Percentiles rank a stretch among this genome's conserved stretches.
phyloP scores from a whole-genome alignment of 2,888 invertebrate genomes.

The Rhodophaea formosa region DNA sequence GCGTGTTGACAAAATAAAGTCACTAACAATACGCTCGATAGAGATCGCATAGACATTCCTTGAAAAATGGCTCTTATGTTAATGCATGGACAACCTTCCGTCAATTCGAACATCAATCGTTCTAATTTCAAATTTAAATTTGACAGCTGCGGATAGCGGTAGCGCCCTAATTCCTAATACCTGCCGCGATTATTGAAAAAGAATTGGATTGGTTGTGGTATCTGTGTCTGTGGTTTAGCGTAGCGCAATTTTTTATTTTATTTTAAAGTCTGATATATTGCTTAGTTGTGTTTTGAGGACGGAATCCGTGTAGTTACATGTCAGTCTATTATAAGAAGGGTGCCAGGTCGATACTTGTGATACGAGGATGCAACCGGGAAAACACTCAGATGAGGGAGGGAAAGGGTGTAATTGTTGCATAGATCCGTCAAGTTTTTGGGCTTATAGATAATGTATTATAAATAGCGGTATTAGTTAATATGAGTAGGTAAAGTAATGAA shows the following conservation, averaged over 20 bases:
- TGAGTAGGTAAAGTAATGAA: too few species aligned
- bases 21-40: constrained; percentile 31
- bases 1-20: constrained; percentile 30
- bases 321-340: too few species aligned
- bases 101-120: constrained; percentile 49
- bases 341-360: too few species aligned
- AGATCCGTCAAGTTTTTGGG: too few species aligned
- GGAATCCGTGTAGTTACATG: too few species aligned
- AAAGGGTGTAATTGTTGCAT: neutral
- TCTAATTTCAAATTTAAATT: constrained; percentile 62
- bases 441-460: too few species aligned
- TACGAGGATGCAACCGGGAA: too few species aligned
- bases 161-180: constrained; percentile 31
- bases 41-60: constrained; percentile 33
- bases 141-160: constrained; percentile 49
- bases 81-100: constrained; percentile 48
- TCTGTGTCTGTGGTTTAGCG: constrained; percentile 18
- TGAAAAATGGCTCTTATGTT: constrained; percentile 43
- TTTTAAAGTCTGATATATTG: too few species aligned
- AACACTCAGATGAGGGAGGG: too few species aligned
- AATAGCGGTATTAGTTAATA: too few species aligned
- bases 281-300: too few species aligned
- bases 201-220: constrained; percentile 20
- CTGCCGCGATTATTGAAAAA: constrained; percentile 24
- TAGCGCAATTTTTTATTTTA: too few species aligned